Percentiles rank a stretch among this genome's conserved stretches.
These are phyloP conservation scores for Neolamprologus devosi DNA, from an alignment of 2,113 vertebrate species.

Conservation along the genomic window DNA sequence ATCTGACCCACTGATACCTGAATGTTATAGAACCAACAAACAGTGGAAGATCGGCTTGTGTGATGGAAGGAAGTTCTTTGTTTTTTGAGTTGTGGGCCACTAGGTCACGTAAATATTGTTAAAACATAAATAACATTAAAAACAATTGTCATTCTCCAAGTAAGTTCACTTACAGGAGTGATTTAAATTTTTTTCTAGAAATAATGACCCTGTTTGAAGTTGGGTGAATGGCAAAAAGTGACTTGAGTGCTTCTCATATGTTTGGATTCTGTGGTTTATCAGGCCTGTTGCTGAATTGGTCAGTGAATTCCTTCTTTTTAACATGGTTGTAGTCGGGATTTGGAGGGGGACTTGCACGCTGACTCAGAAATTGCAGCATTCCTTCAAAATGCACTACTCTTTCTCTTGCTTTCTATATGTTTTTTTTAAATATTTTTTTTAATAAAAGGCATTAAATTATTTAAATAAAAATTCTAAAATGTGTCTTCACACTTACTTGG, in stretches of 20 bases:
- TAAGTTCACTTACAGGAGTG: background rate
- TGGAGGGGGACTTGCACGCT: background rate
- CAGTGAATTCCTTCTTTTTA: background rate
- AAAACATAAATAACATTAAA: background rate
- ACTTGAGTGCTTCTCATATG: background rate
- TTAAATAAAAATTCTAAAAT: background rate
- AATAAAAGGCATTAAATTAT: background rate
- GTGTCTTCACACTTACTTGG: background rate
- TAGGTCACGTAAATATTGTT: background rate
- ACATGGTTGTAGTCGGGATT: background rate
- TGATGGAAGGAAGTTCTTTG: background rate
- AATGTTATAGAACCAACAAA: background rate
- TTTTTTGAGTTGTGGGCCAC: background rate
- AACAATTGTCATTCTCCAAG: background rate
- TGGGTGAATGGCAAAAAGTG: background rate
- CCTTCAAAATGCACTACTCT: background rate
- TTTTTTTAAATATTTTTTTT: rapidly evolving
- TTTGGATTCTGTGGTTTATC: background rate
- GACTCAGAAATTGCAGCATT: background rate
- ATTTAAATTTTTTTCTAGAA: background rate
- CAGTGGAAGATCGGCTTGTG: background rate
- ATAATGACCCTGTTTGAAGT: background rate
- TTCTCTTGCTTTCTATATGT: background rate
- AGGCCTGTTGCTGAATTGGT: background rate
- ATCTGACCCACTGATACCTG: background rate